Evolutionary conservation across 1,140 invertebrate genomes (phyloP).

Genomic region (Lepidostoma basale): DNA sequence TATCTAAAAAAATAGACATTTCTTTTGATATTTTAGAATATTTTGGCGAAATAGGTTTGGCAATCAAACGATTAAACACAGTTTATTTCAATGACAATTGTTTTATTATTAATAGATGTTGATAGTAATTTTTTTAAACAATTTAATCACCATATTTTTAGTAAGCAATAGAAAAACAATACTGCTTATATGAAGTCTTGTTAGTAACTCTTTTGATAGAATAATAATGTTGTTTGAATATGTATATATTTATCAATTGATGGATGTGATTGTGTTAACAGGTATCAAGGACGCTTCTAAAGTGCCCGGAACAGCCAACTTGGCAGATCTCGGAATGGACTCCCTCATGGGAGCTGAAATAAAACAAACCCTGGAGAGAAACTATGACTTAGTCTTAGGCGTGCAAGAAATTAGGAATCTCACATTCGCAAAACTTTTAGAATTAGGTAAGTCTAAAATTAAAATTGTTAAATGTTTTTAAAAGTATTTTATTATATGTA

Average conservation of each 20-base stretch:
- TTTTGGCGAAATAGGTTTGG: too few relatives aligned
- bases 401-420: slow-evolving; percentile 86
- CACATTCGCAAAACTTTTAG: slow-evolving; percentile 74
- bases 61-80: too few relatives aligned
- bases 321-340: slow-evolving; percentile 95
- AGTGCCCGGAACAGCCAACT: slow-evolving; percentile 72
- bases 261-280: slow-evolving; percentile 42
- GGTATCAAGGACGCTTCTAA: slow-evolving; percentile 80
- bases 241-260: background rate
- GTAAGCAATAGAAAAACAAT: background rate
- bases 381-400: slow-evolving; percentile 87
- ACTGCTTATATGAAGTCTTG: background rate
- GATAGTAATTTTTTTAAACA: too few relatives aligned
- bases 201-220: background rate
- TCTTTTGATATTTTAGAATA: too few relatives aligned
- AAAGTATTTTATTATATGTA: background rate
- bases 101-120: too few relatives aligned
- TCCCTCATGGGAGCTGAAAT: slow-evolving; percentile 98
- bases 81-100: too few relatives aligned
- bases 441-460: slow-evolving; percentile 61
- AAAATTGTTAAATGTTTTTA: background rate
- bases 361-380: slow-evolving; percentile 93
- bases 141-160: too few relatives aligned
- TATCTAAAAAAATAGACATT: too few relatives aligned
- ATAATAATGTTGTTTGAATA: background rate